Conservation (phyloP, 1,140 invertebrate species). For the Calliphora vicina region DNA sequence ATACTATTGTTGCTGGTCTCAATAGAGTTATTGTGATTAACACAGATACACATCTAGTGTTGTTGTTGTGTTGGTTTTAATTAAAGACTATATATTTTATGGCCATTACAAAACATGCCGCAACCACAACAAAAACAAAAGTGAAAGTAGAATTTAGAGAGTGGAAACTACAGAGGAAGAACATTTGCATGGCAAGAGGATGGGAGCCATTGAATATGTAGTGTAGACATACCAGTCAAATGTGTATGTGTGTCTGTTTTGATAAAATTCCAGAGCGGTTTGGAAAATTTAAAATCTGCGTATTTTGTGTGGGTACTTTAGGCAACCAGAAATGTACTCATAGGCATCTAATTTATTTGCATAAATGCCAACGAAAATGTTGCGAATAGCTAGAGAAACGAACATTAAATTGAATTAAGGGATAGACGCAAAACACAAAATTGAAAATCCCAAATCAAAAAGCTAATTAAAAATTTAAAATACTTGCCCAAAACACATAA, state of each 20-base stretch:
- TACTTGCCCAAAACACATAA: too few species aligned
- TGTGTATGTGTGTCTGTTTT: neutral
- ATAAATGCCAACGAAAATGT: too few species aligned
- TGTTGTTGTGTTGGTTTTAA: neutral
- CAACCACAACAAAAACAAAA: neutral
- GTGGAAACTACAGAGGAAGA: too few species aligned
- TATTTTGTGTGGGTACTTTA: neutral
- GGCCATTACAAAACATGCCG: neutral
- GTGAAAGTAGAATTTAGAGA: neutral
- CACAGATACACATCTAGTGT: neutral
- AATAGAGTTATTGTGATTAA: neutral
- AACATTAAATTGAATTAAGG: too few species aligned
- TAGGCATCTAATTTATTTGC: too few species aligned
- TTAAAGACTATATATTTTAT: neutral
- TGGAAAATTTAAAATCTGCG: neutral
- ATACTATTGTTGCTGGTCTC: neutral
- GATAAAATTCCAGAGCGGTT: neutral
- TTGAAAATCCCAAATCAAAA: too few species aligned
- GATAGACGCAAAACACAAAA: too few species aligned
- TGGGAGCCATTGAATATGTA: too few species aligned
- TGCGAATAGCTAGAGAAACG: too few species aligned
- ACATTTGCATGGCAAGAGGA: neutral
- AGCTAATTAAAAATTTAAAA: too few species aligned
- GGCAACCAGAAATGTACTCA: too few species aligned
- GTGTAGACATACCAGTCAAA: neutral